phyloP scores from a whole-genome alignment of 2,113 vertebrate species.

The Phalacrocorax pelagicus region DNA sequence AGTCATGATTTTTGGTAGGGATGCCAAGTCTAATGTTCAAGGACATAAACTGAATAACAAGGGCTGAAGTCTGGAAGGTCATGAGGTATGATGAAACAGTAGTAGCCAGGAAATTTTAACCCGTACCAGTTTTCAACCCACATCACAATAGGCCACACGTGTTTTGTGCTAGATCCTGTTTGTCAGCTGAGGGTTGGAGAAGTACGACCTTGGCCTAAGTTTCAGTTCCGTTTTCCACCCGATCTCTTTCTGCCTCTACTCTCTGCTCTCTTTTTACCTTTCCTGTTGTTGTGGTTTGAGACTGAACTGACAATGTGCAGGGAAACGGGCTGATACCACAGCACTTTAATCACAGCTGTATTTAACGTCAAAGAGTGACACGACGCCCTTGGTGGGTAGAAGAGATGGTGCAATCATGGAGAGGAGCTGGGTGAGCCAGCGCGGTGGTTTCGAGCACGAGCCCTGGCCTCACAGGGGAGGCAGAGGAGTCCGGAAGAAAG shows the following conservation, averaged over 20 bases:
- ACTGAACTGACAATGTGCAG: accelerated
- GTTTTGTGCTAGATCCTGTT: background rate
- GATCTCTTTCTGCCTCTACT: background rate
- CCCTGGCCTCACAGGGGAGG: background rate
- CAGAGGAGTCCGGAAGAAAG: background rate
- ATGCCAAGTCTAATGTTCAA: background rate
- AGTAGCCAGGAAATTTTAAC: background rate
- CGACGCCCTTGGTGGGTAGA: accelerated
- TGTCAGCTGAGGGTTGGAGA: background rate
- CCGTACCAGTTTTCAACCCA: accelerated
- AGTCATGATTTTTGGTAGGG: background rate
- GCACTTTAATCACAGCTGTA: too few relatives aligned
- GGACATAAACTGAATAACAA: background rate
- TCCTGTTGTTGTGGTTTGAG: background rate
- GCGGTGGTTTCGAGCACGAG: accelerated
- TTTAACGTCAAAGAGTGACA: background rate
- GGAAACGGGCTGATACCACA: background rate
- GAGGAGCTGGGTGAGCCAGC: background rate
- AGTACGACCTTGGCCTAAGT: background rate
- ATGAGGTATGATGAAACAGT: background rate
- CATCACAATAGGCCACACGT: accelerated
- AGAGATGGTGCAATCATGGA: background rate
- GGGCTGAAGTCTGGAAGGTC: background rate
- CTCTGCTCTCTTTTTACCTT: background rate
- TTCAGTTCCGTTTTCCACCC: background rate